Base-by-base conservation (phyloP, 2,113 vertebrate genomes). In the Fukomys damarensis region DNA sequence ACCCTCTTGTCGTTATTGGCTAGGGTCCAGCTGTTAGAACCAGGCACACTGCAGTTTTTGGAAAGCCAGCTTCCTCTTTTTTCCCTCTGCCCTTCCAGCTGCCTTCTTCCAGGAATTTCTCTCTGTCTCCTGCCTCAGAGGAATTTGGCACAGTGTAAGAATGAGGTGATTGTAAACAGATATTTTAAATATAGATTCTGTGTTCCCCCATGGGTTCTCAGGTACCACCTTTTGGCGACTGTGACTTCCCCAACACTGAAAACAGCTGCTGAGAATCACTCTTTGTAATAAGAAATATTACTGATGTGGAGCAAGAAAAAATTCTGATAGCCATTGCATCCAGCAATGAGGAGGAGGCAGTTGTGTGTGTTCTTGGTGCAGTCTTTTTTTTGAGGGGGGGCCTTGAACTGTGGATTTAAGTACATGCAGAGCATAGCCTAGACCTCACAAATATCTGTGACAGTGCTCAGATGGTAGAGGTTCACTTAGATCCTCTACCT, bases 191-290 rank as follows among this genome's bases (percentile, higher is more conserved):
- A 72, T 5, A 88, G 41, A 81, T 32, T 89, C 80, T 63, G 65
- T 68, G 54, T 5, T 14, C 16, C 8, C 4, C 26, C 4, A 11
- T 89, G 28, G 28, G 81, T 84, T 96, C 79, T 79, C 41, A 65
- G 13, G 63, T 4, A 38, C 8, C 52, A 24, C 28, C 63, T 92
- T 30, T 65, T 43, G 58, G 19, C 52, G 38, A 85, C 35, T 43
- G 3, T 66, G 35, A 30, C 72, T 91, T 88, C n/a, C 10, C 49
- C 41, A 91, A 77, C 46, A 83, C 49, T 52, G 38, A 17, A 63
- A 95, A 85, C 11, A 86, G 8, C 74, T 93, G 5, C 61, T 82
- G 43, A 85, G 76, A 95, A 81, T 58, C 61, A 79, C 43, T 90
- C 52, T 70, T 97, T 72, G 9, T 88, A 52, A 52, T 87, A 13